Evolutionary conservation across 2,888 invertebrate species (phyloP), one percentile per base, ranked within the genome.

Genomic region (Andricus curvator): DNA sequence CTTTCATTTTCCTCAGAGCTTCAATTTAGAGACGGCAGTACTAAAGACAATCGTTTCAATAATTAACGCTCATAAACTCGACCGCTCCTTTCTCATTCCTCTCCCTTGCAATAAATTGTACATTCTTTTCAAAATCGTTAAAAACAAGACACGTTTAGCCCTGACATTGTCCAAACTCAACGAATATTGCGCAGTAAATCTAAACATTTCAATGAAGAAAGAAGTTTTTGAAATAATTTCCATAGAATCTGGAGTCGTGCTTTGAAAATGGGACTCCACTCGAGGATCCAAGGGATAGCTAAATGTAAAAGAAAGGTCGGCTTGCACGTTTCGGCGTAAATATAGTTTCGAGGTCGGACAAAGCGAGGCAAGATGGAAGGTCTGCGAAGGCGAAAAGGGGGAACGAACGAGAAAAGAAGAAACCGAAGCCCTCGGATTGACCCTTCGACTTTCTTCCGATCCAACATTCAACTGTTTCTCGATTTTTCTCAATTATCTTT

Each of bases 281-380:
- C 74, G 74, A 78, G 81, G 78, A 82, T 80, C 65, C 79, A 83
- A 84, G 82, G 83, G 81, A 84, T 80, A 74, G 81, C 64, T 82
- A 82, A 82, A 82, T 67, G 82, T 67, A 83, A 81, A 83, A 82
- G 80, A 83, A 85, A 84, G 83, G 82, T 80, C 83, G 83, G 79
- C n/a, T 51, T 78, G 77, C 80, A 80, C 78, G 85, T 85, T 86
- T 85, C 84, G 81, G 81, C 80, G 83, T 88, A 88, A 89, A 89
- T 89, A 89, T 88, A 89, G 87, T 86, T 80, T 82, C 85, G 85
- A 86, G 86, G 85, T 84, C 85, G 85, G 78, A 83, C 81, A 77
- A 79, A 84, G 85, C 84, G 78, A 82, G 86, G 83, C 85, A 85
- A 86, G 82, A 82, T 82, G 78, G 77, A 78, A 78, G 81, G 77